Base-by-base conservation (phyloP, 2,888 invertebrate species). In the Osedax fenrisi region DNA sequence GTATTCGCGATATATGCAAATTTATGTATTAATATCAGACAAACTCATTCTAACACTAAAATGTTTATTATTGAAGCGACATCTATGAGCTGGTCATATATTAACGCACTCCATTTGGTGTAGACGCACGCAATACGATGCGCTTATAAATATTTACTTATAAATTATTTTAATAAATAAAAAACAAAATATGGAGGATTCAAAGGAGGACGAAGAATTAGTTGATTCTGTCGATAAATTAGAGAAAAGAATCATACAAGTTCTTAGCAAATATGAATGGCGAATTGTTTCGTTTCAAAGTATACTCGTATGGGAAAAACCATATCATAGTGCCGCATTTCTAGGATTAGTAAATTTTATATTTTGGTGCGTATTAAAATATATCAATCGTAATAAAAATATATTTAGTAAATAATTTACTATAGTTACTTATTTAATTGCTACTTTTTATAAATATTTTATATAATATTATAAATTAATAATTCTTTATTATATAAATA, bases 251-350 rank as follows among this genome's bases (percentile, higher is more conserved):
- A 41, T 41, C 41, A 41, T 41, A 5, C 5, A 41, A 41, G 17
- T 41, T 41, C 17, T 41, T 5, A 41, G 41, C 17, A 41, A 41
- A 41, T 41, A 41, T 66, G 85, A 85, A 78, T 80, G 83, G 41
- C 79, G 81, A 72, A 80, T 85, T 21, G 82, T 84, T 80, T 78
- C 80, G 23, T 70, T 81, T 24, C 84, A 85, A 77, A 83, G 84
- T 75, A 77, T 84, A 24, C 78, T 85, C 61, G 84, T 84, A 41
- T 85, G 85, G 85, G 84, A 85, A 76, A 81, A 81, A 75, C 84
- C 84, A 13, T 79, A 78, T 24, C 78, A 79, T 75, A 83, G 83
- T 77, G 81, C 81, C 13, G 78, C 82, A 56, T 79, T 83, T 74
- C 80, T 85, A 75, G 76, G 81, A 22, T 75, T 79, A 72, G 80